Conservation (phyloP, 2,888 invertebrate species). For the Pegoplata infirma region DNA sequence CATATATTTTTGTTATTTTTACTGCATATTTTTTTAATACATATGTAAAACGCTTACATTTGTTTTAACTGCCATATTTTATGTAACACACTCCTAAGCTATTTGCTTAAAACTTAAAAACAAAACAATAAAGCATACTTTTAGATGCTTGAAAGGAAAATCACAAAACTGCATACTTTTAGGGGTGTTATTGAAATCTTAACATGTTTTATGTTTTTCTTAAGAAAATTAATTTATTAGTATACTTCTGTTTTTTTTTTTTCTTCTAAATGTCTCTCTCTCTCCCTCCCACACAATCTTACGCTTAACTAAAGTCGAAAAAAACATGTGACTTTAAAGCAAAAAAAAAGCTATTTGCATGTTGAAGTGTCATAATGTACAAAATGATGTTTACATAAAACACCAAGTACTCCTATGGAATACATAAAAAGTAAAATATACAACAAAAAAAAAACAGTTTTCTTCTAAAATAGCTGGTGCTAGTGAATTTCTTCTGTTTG, state of each 20-base stretch:
- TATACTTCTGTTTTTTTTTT: too few relatives aligned
- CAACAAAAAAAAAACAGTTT: not conserved
- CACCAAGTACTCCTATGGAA: constrained; percentile 18
- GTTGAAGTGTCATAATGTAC: constrained; percentile 39
- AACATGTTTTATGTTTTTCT: not conserved
- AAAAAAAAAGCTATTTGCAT: constrained; percentile 36
- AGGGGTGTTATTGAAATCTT: constrained; percentile 8
- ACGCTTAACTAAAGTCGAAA: not conserved
- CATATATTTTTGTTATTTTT: too few relatives aligned
- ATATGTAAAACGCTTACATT: too few relatives aligned
- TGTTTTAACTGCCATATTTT: too few relatives aligned
- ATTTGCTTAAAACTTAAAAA: not conserved
- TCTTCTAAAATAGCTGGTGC: too few relatives aligned
- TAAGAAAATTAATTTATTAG: constrained; percentile 18
- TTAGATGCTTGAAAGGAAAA: not conserved
- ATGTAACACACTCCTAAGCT: too few relatives aligned
- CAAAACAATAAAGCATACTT: constrained; percentile 6
- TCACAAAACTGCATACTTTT: constrained; percentile 18
- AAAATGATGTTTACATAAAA: constrained; percentile 38
- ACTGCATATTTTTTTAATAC: too few relatives aligned
- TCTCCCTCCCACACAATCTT: not conserved
- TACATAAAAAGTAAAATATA: constrained; percentile 10
- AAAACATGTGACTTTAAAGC: constrained; percentile 24
- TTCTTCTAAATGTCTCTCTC: too few relatives aligned
- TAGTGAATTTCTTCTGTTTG: not conserved